Evolutionary conservation across 2,888 invertebrate genomes (phyloP).

Genomic region (Adelphocoris suturalis): DNA sequence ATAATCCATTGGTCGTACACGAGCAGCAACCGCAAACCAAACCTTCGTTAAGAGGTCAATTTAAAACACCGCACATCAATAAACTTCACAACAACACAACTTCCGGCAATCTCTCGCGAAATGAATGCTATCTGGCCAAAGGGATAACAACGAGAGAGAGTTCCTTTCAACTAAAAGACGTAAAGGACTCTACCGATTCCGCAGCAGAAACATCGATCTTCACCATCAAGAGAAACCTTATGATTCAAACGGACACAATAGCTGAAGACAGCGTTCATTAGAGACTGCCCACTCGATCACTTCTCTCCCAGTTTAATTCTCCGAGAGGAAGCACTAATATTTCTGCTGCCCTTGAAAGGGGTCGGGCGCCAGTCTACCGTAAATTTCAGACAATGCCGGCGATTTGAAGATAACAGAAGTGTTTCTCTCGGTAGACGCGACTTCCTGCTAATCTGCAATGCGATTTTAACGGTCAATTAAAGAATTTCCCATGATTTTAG

Average conservation of each 20-base stretch:
- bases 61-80: background rate
- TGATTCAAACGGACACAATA: conserved; percentile 12
- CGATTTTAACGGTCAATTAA: conserved; percentile 17
- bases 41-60: background rate
- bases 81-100: background rate
- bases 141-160: background rate
- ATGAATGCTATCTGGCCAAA: background rate
- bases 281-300: conserved; percentile 33
- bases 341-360: conserved; percentile 3
- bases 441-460: background rate
- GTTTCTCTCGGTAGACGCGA: background rate
- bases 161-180: background rate
- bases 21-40: too few species aligned
- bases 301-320: conserved; percentile 13
- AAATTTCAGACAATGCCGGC: conserved; percentile 22
- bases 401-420: conserved; percentile 12
- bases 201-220: background rate
- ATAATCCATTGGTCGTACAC: too few species aligned
- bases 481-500: background rate
- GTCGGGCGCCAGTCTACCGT: conserved; percentile 19
- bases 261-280: conserved; percentile 21
- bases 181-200: background rate
- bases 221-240: background rate
- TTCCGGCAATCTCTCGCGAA: background rate
- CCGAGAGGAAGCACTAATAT: conserved; percentile 17